These are phyloP conservation scores for Eulemur coronatus DNA, from an alignment of 2,797 vertebrate species.

Conservation along the genomic window DNA sequence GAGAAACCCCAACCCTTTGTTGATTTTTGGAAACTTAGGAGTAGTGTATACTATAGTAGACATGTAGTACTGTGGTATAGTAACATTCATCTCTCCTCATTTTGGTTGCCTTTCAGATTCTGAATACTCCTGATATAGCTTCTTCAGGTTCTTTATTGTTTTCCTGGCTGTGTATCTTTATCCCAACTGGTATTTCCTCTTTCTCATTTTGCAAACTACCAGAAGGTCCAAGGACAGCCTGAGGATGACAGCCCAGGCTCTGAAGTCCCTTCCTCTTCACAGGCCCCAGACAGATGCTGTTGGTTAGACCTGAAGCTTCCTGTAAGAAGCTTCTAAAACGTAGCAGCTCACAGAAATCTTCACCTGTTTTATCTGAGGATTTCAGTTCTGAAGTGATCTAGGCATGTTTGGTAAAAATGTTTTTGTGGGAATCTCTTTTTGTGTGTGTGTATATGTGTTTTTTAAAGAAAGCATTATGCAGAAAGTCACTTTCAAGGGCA, in stretches of 20 bases:
- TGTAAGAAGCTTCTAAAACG: neutral
- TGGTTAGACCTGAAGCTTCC: slow-evolving; percentile 29
- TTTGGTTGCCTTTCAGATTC: slow-evolving; percentile 42
- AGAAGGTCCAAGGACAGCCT: slow-evolving; percentile 42
- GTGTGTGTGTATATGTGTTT: neutral
- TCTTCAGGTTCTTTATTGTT: slow-evolving; percentile 18
- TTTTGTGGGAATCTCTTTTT: slow-evolving; percentile 12
- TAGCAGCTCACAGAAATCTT: neutral
- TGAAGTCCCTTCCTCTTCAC: neutral
- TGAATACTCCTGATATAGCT: slow-evolving; percentile 2
- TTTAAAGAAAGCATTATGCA: slow-evolving; percentile 71
- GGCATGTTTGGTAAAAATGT: slow-evolving; percentile 59
- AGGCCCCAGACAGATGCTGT: neutral
- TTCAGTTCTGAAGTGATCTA: slow-evolving; percentile 57
- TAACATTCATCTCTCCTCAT: neutral
- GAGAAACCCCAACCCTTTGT: neutral
- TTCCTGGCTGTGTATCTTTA: slow-evolving; percentile 46
- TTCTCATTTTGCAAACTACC: slow-evolving; percentile 52
- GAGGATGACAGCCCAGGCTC: slow-evolving; percentile 27
- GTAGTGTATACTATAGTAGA: neutral
- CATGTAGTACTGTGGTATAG: neutral
- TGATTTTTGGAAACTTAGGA: slow-evolving; percentile 21
- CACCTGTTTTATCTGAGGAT: slow-evolving; percentile 5
- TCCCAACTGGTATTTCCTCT: slow-evolving; percentile 5
- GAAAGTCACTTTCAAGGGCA: slow-evolving; percentile 83